Percentiles rank a stretch among this genome's conserved stretches.
Conservation (phyloP, 1,140 invertebrate species). For the Drosophila burlai region DNA sequence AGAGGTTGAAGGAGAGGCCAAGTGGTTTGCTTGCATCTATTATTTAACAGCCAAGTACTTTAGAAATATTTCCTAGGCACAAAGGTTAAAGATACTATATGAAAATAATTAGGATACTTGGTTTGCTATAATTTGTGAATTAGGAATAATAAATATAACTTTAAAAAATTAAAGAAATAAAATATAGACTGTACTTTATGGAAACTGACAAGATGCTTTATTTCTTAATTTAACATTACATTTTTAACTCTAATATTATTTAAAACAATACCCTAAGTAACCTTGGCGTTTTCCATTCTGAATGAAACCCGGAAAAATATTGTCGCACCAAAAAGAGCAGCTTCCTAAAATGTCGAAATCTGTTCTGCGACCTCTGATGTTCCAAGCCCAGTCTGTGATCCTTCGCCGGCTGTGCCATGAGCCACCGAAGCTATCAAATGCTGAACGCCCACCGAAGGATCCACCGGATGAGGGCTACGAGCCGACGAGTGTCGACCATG, state of each 20-base stretch:
- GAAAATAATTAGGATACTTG: too few species aligned
- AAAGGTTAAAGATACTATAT: too few species aligned
- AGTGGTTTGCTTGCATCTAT: not conserved
- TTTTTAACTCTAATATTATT: not conserved
- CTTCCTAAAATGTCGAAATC: constrained; percentile 12
- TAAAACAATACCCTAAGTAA: not conserved
- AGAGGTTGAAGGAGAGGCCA: not conserved
- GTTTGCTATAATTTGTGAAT: too few species aligned
- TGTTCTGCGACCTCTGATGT: not conserved
- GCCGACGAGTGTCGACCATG: constrained; percentile 45
- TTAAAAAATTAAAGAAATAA: too few species aligned
- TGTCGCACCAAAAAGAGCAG: not conserved
- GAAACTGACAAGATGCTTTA: too few species aligned
- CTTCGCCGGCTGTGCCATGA: not conserved
- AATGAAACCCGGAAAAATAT: not conserved
- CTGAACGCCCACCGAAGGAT: constrained; percentile 74
- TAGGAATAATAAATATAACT: too few species aligned
- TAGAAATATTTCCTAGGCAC: too few species aligned
- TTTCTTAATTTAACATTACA: not conserved
- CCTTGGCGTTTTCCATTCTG: not conserved
- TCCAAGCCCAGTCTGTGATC: not conserved
- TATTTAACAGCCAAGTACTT: not conserved
- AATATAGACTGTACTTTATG: too few species aligned
- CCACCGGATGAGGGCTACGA: constrained; percentile 64
- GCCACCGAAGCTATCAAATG: constrained; percentile 44